Conservation (phyloP, 2,888 invertebrate species). For the Cantharis rufa region DNA sequence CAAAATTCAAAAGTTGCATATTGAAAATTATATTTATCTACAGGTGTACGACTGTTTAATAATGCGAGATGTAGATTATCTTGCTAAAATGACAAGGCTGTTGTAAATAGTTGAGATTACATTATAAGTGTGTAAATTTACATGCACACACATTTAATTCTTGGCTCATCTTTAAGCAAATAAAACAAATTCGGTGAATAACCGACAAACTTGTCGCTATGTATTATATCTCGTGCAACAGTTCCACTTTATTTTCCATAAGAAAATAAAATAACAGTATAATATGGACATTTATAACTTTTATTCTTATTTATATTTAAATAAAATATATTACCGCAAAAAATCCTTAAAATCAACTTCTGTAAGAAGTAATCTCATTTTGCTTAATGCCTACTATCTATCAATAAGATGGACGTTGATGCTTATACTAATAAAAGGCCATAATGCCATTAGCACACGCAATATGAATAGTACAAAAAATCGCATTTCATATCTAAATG, state of each 20-base stretch:
- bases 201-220: constrained; percentile 4
- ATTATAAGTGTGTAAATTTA: constrained; percentile 8
- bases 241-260: neutral
- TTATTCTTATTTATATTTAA: neutral
- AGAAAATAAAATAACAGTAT: neutral
- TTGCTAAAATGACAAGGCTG: constrained; percentile 17
- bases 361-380: neutral
- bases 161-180: constrained; percentile 4
- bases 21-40: neutral
- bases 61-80: constrained; percentile 10
- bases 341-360: neutral
- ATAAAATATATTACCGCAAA: neutral
- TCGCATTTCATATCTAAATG: constrained; percentile 1
- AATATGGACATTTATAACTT: neutral
- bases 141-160: neutral
- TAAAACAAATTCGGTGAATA: constrained; percentile 14
- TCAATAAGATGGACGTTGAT: neutral
- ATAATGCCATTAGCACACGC: constrained; percentile 3
- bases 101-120: neutral
- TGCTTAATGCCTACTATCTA: neutral
- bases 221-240: neutral
- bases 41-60: constrained; percentile 11
- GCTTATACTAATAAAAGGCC: neutral
- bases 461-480: neutral
- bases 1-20: neutral